phyloP scores from a whole-genome alignment of 2,113 vertebrate genomes.

The Centropristis striata region DNA sequence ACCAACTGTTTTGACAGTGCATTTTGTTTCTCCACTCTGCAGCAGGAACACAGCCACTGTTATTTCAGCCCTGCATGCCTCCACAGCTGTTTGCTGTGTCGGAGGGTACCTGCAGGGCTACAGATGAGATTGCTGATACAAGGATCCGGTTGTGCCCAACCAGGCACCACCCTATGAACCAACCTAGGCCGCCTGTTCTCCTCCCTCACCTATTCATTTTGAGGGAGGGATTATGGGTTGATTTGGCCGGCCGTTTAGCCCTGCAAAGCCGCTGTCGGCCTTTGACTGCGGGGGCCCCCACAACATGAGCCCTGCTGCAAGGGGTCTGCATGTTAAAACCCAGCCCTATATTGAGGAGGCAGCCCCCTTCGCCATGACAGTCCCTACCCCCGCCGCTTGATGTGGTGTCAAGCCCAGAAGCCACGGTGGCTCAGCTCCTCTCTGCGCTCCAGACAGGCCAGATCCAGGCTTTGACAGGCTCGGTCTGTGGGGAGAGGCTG shows the following conservation, averaged over 20 bases:
- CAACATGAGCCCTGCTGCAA: constrained; percentile 49
- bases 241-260: constrained; percentile 40
- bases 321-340: constrained; percentile 68
- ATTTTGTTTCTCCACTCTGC: constrained; percentile 52
- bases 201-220: constrained; percentile 44
- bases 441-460: constrained; percentile 70
- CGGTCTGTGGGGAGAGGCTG: constrained; percentile 75
- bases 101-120: constrained; percentile 58
- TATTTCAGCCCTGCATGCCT: constrained; percentile 53
- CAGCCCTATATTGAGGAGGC: constrained; percentile 53
- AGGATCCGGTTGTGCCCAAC: constrained; percentile 54
- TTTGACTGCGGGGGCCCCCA: constrained; percentile 52
- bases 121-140: constrained; percentile 72
- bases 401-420: constrained; percentile 68
- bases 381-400: constrained; percentile 69
- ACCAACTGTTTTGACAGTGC: constrained; percentile 50
- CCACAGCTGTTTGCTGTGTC: constrained; percentile 23
- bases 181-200: constrained; percentile 13
- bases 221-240: constrained; percentile 53
- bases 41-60: constrained; percentile 37
- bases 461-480: constrained; percentile 80
- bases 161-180: constrained; percentile 25
- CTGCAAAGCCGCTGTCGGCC: constrained; percentile 21
- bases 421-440: constrained; percentile 58
- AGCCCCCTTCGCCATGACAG: constrained; percentile 65